Base-by-base conservation (phyloP, 2,888 invertebrate genomes). In the Drosophila gaucha region DNA sequence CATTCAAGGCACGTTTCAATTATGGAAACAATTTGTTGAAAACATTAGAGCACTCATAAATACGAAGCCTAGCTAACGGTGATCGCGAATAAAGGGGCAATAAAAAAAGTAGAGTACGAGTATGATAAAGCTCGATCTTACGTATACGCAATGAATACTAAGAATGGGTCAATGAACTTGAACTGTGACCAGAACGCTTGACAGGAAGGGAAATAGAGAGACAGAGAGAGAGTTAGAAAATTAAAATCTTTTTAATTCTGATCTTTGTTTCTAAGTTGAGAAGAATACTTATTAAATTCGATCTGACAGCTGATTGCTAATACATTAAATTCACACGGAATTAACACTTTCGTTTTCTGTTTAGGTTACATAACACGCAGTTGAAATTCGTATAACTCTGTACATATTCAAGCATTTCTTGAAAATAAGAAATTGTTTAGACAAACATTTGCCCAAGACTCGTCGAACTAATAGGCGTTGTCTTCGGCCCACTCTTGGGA, bases 1-100 rank as follows among this genome's bases (percentile, higher is more conserved):
- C 2, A 89, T 74, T 60, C 71, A 16, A 24, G 50, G 26, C 88
- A 89, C 89, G 88, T 80, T 73, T 74, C 72, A 65, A 89, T 79
- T 89, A 88, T 89, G 78, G 70, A 73, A 78, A 82, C 70, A 83
- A 77, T 79, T 76, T 60, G 72, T 28, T 41, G 51, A 47, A 67
- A 49, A 46, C 54, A 52, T 65, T 58, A 50, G 68, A 62, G 57
- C 46, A 58, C 12, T 66, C 46, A 39, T 47, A 54, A 24, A 36
- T 50, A 38, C 65, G 18, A 30, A 28, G 31, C 46, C 41, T 46
- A 31, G 30, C 58, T 89, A 89, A 89, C 88, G 85, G 89, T 78
- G 64, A 70, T 71, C 44, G 47, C 63, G 59, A 56, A 65, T 56
- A 80, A 74, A 58, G 65, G 16, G 50, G 47, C 51, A 39, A 78